Base-by-base conservation (phyloP, 2,797 vertebrate genomes). In the Parauchenoglanis ngamensis region DNA sequence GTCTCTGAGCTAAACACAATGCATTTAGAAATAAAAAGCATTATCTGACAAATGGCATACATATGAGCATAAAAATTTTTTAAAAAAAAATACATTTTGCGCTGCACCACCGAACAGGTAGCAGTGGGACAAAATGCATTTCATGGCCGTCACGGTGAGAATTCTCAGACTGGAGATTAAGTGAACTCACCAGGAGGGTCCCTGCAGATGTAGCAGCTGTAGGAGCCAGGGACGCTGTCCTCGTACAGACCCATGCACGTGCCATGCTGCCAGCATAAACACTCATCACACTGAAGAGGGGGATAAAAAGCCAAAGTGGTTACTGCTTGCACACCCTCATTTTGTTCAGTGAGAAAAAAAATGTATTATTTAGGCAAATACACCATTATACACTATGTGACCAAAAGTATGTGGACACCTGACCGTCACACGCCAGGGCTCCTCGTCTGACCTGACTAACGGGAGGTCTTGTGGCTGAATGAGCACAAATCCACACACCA, bases 241-340 rank as follows among this genome's bases (percentile, higher is more conserved):
- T 99, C 98, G 87, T 97, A 96, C 89, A 99, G 93, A 86, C 98
- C 98, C 98, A 99, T 99, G 90, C 98, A 99, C 89, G 97, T 97
- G 76, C 98, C 98, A 81, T 99, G 98, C 94, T 99, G 98, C 98
- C 98, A 99, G 92, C 97, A 98, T 46, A 97, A 93, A 94, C 98
- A 99, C 65, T 97, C 97, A 95, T 99, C 98, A 92, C 98, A 99
- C 98, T 99, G 90, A 23, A 82, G 56, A 86, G 17, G 59, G 21
- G 17, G 31, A 31, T 0, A 67, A 21, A 82, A 46, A 25, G 35
- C 2, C 0, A 17, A 8, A 17, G 13, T 61, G 77, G 31, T 82
- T 49, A 82, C 44, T 28, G 19, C 6, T n/a, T n/a, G 35, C 0
- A 81, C 76, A 57, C 19, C 19, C 75, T 46, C 10, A 80, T 40